Evolutionary conservation across 2,888 invertebrate genomes (phyloP).

Genomic region (Entomobrya proxima): DNA sequence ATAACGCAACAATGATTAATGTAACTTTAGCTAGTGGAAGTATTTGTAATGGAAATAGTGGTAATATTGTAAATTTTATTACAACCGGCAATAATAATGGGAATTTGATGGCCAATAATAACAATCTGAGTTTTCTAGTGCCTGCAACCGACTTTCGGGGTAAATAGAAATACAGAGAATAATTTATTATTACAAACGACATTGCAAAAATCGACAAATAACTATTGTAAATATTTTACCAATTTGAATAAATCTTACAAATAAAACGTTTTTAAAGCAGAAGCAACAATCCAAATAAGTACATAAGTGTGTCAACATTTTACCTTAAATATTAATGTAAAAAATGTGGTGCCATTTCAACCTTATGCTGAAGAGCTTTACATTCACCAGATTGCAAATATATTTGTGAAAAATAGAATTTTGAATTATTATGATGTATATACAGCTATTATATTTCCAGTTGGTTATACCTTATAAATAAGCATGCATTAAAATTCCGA

Average conservation of each 20-base stretch:
- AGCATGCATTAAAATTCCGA: too few species aligned
- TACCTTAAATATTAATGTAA: background rate
- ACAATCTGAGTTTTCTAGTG: conserved; percentile 53
- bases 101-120: conserved; percentile 5
- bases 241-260: background rate
- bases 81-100: background rate
- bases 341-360: background rate
- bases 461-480: too few species aligned
- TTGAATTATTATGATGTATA: too few species aligned
- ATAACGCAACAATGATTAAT: conserved; percentile 23
- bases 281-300: background rate
- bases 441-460: too few species aligned
- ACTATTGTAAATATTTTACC: background rate
- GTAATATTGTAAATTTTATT: conserved; percentile 22
- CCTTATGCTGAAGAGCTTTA: conserved; percentile 31
- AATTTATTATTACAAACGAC: conserved; percentile 10
- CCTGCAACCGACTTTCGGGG: conserved; percentile 45
- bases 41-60: too few species aligned
- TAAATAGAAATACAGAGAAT: conserved; percentile 23
- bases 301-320: background rate
- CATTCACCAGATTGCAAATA: background rate
- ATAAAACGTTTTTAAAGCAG: too few species aligned
- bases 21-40: conserved; percentile 1
- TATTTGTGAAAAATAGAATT: too few species aligned
- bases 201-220: background rate